These are phyloP conservation scores for Octodon degus DNA, from an alignment of 2,113 vertebrate species.

Conservation along the genomic window DNA sequence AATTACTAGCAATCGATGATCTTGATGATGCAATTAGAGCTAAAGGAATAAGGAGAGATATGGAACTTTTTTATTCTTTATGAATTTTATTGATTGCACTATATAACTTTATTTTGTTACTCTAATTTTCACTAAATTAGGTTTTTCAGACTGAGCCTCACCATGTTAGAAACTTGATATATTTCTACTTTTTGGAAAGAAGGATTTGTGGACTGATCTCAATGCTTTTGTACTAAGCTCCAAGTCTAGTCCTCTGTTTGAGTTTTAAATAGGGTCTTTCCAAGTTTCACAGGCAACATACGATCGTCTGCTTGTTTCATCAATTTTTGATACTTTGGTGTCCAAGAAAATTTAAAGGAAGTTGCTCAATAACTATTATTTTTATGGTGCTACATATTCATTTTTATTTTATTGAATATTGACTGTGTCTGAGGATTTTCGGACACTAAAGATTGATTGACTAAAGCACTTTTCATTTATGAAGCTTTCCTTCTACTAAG, in stretches of 20 bases:
- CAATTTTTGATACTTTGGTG: background rate
- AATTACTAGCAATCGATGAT: background rate
- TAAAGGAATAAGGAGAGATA: background rate
- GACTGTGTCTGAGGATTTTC: background rate
- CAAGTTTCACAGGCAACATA: background rate
- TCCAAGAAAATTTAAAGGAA: background rate
- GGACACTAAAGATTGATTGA: background rate
- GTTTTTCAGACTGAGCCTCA: background rate
- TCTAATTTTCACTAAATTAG: background rate
- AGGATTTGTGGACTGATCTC: background rate
- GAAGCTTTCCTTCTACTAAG: background rate
- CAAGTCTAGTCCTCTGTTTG: background rate
- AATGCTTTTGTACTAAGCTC: background rate
- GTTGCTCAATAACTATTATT: background rate
- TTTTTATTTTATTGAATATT: background rate
- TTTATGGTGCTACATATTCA: background rate
- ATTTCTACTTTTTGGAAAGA: background rate
- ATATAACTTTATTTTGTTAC: background rate
- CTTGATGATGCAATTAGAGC: background rate
- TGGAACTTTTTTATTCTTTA: background rate
- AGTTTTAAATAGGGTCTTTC: background rate
- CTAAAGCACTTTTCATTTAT: background rate
- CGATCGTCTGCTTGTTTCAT: background rate
- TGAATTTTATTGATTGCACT: background rate
- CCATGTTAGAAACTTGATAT: background rate